phyloP scores from a whole-genome alignment of 2,888 invertebrate genomes.

The Myopa tessellatipennis region DNA sequence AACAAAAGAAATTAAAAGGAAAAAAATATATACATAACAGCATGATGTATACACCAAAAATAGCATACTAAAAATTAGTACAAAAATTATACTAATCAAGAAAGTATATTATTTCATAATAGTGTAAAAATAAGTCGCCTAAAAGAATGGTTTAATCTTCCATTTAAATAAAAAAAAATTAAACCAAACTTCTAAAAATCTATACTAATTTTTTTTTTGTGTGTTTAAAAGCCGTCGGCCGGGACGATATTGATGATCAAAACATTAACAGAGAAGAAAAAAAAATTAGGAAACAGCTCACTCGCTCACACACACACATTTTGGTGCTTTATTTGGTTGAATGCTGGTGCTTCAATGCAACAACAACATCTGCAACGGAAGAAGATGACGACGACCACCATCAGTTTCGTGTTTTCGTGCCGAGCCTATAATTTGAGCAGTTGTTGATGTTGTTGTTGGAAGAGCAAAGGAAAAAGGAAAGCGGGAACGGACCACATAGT shows the following conservation, averaged over 20 bases:
- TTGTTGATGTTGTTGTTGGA: constrained; percentile 47
- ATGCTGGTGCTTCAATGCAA: constrained; percentile 7
- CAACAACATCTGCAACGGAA: background rate
- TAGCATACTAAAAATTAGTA: background rate
- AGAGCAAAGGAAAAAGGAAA: constrained; percentile 44
- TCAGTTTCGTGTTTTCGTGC: constrained; percentile 41
- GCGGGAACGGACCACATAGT: constrained; percentile 35
- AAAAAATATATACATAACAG: constrained; percentile 12
- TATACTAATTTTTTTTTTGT: background rate
- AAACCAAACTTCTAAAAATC: background rate
- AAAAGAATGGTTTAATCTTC: too few species aligned
- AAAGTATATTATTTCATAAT: background rate
- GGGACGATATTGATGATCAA: constrained; percentile 4
- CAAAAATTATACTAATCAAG: background rate
- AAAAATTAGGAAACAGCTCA: constrained; percentile 7
- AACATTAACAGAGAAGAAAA: background rate
- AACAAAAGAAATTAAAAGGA: constrained; percentile 20
- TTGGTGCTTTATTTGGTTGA: background rate
- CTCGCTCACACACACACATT: constrained; percentile 1
- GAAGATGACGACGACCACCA: constrained; percentile 38
- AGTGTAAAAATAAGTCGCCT: background rate
- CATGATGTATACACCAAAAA: background rate
- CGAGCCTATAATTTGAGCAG: constrained; percentile 52
- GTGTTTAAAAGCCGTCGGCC: too few species aligned
- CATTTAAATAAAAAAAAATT: too few species aligned